These are phyloP conservation scores for Argyresthia goedartella DNA, from an alignment of 2,888 invertebrate genomes.

Conservation along the genomic window DNA sequence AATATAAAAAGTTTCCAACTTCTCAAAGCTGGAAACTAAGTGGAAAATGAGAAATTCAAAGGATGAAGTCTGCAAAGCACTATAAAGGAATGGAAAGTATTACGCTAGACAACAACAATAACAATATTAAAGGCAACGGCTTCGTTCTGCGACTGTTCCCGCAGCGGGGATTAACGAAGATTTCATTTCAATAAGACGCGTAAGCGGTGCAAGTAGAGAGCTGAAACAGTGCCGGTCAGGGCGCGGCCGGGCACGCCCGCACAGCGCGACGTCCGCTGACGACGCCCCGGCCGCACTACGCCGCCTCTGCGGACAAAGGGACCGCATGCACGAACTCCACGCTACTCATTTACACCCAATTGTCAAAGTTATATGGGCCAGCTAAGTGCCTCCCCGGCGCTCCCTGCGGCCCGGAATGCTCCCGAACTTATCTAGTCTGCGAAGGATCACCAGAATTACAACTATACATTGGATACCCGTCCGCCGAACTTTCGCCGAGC, in stretches of 20 bases:
- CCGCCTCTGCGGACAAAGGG: constrained; percentile 14
- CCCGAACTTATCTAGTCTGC: background rate
- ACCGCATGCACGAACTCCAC: constrained; percentile 7
- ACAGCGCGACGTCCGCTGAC: too few relatives aligned
- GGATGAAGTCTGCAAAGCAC: constrained; percentile 1
- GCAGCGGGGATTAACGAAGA: constrained; percentile 62
- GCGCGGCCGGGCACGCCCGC: constrained; percentile 52
- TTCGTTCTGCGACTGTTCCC: constrained; percentile 32
- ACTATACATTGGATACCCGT: background rate
- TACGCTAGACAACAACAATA: constrained; percentile 37
- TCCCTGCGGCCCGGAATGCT: background rate
- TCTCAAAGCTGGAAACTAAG: constrained; percentile 6
- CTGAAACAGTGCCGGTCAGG: constrained; percentile 49
- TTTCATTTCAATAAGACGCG: constrained; percentile 69
- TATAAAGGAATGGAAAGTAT: constrained; percentile 23
- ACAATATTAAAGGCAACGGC: constrained; percentile 32
- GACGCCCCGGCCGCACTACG: background rate
- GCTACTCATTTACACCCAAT: too few relatives aligned
- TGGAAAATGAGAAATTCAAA: constrained; percentile 8
- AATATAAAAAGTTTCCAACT: constrained; percentile 5
- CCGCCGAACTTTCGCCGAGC: background rate
- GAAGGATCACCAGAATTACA: background rate
- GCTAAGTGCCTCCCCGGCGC: background rate
- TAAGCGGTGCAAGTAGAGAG: constrained; percentile 50
- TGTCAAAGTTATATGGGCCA: background rate